Evolutionary conservation across 2,113 vertebrate genomes (phyloP), one percentile per base, ranked within the genome.

Genomic region (Myxocyprinus asiaticus): DNA sequence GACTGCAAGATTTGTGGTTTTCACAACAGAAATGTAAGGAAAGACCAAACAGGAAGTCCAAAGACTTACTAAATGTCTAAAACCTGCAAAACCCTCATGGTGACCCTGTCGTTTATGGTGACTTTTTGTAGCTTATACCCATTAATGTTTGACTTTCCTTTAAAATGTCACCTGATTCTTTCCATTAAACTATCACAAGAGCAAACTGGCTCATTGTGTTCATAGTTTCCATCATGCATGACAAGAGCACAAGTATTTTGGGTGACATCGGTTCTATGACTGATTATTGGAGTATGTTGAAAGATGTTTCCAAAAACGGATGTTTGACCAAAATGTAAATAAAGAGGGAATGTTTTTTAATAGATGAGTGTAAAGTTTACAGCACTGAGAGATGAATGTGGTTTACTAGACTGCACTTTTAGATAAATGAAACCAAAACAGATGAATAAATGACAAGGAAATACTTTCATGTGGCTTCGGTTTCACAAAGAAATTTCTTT

Each of bases 101-200:
- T 48, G 72, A 74, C 72, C 72, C 45, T 4, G 9, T 12, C 14
- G 4, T 72, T 33, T 33, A 33, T 33, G 22, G 22, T 33, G 22
- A 33, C 22, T 33, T 33, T 48, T 7, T 51, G 12, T 7, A n/a
- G 8, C 61, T 76, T 14, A 64, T 42, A 3, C 72, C 3, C 11
- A 53, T 76, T 76, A 76, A 76, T 76, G 62, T 76, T 76, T 76
- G 62, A 66, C 74, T 65, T 5, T 44, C 72, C 72, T 74, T 74
- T 15, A 42, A 51, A 50, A 63, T 9, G 15, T 74, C 58, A 63
- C 72, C 56, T 63, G 58, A 74, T 6, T 6, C 10, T 33, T 61
- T 74, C 58, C 11, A 33, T 3, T 12, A 3, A 9, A 47, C 9
- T 63, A 10, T 14, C 50, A 44, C 15, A 6, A 63, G 15, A 22